Percentiles rank a stretch among this genome's conserved stretches.
Evolutionary conservation across 2,797 vertebrate species (phyloP).

Genomic region (Cryptoprocta ferox): DNA sequence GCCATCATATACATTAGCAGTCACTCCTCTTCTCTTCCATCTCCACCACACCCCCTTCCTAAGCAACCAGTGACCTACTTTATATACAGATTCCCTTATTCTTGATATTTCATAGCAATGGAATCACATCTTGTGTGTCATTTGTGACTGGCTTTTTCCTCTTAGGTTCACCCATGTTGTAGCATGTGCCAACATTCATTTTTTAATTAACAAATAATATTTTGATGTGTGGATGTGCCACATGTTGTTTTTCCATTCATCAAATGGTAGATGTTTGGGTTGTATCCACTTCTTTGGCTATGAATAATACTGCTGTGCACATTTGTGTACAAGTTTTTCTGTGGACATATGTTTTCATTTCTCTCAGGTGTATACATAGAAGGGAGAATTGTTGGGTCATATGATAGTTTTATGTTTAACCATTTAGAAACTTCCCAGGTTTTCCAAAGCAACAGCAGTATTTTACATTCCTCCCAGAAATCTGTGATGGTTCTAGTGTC

Average conservation of each 20-base stretch:
- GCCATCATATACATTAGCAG: background rate
- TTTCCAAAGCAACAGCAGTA: background rate
- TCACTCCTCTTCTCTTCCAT: background rate
- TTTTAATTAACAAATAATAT: background rate
- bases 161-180: background rate
- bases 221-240: background rate
- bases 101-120: background rate
- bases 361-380: background rate
- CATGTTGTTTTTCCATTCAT: background rate
- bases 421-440: background rate
- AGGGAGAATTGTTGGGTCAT: background rate
- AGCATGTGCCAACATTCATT: background rate
- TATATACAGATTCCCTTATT: background rate
- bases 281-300: background rate
- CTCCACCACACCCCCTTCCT: background rate
- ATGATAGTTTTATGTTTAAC: background rate
- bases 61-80: background rate
- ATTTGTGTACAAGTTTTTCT: background rate
- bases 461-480: background rate
- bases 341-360: background rate
- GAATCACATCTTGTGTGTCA: background rate
- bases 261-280: background rate
- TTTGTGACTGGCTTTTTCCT: background rate
- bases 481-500: background rate
- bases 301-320: background rate